Evolutionary conservation across 1,140 invertebrate genomes (phyloP), one percentile per base, ranked within the genome.

Genomic region (Drosophila repletoides): DNA sequence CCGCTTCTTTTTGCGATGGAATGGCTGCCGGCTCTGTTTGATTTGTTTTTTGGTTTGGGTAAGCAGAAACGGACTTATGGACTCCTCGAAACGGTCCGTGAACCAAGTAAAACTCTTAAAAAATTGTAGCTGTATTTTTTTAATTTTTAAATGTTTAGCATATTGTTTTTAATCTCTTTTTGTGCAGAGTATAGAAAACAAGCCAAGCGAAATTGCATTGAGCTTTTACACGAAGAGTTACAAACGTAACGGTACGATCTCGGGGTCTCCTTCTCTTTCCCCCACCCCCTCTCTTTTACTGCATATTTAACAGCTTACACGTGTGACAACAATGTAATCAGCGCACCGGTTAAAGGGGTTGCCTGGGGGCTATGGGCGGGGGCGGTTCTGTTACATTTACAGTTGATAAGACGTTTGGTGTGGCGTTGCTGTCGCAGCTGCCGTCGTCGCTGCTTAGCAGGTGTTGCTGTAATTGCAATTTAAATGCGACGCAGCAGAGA

Each of bases 251-350:
- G n/a, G 19, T n/a, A 7, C 12, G 41, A 7, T 19, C 17, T 17
- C 6, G n/a, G 5, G 2, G 0, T 28, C n/a, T 22, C 12, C 34
- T 6, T n/a, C n/a, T 29, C 19, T 19, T 6, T 46, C 17, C 0
- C 22, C 7, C 6, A 9, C 48, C 6, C 7, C 4, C 41, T 36
- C 43, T 21, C 31, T 46, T 53, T 17, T 21, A 60, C 36, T 51
- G 58, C 52, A 70, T 61, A 76, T 83, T 83, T 63, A 70, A 81
- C 55, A 28, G 59, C 48, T 64, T 83, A 76, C 77, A 73, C 79
- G 79, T 83, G 77, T 55, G 43, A 46, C 49, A 68, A 83, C 77
- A 83, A 56, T 67, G 77, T 77, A 69, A 36, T 40, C 38, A 38
- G 12, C 19, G 17, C 33, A 15, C 10, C 21, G n/a, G 28, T n/a